phyloP scores from a whole-genome alignment of 1,140 invertebrate genomes.

The Agrypnia vestita region DNA sequence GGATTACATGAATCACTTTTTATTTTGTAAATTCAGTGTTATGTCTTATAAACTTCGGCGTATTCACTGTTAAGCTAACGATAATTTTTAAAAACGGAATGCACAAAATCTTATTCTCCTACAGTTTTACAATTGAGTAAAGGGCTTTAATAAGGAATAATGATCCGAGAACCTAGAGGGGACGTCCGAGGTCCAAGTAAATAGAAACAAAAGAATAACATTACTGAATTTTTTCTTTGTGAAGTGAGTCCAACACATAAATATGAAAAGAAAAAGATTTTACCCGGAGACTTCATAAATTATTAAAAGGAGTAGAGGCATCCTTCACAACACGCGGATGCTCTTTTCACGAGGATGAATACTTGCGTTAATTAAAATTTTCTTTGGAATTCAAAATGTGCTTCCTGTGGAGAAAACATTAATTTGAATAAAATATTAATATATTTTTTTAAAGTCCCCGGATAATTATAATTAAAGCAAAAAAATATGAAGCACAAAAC shows the following conservation, averaged over 20 bases:
- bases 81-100: too few species aligned
- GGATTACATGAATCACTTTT: too few species aligned
- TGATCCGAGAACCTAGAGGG: not conserved
- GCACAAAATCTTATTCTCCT: too few species aligned
- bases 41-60: too few species aligned
- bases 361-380: slow-evolving; percentile 5
- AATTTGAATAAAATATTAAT: too few species aligned
- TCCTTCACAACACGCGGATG: slow-evolving; percentile 1
- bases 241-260: slow-evolving; percentile 16
- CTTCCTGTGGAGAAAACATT: too few species aligned
- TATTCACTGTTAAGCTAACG: too few species aligned
- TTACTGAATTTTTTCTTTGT: slow-evolving; percentile 15
- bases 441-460: too few species aligned
- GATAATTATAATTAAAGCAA: too few species aligned
- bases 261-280: slow-evolving; percentile 36
- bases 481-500: too few species aligned
- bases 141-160: not conserved
- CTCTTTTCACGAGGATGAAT: slow-evolving; percentile 18
- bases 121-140: not conserved
- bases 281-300: slow-evolving; percentile 33
- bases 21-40: too few species aligned
- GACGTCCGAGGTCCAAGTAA: not conserved
- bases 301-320: not conserved
- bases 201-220: slow-evolving; percentile 21
- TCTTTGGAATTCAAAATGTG: not conserved